These are phyloP conservation scores for Endomychus coccineus DNA, from an alignment of 2,888 invertebrate genomes.

Conservation along the genomic window DNA sequence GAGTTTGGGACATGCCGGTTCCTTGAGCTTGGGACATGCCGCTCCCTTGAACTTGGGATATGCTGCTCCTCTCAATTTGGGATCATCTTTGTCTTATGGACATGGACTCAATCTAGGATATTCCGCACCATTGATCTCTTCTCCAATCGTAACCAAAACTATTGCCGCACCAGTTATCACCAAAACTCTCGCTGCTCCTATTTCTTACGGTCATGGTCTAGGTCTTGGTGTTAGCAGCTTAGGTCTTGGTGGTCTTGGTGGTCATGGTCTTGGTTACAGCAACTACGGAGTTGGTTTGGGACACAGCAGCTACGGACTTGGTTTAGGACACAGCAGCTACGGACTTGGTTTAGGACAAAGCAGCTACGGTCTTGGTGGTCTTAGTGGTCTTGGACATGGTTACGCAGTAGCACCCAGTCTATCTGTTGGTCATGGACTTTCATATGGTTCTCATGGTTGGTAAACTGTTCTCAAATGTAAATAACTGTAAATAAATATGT, in stretches of 20 bases:
- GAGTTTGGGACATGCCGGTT: slow-evolving; percentile 18
- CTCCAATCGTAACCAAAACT: slow-evolving; percentile 22
- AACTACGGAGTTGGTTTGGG: no score
- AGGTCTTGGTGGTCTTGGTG: slow-evolving; percentile 12
- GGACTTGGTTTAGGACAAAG: no score
- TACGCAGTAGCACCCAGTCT: neutral
- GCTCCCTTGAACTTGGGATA: slow-evolving; percentile 17
- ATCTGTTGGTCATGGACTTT: slow-evolving; percentile 4
- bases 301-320: no score
- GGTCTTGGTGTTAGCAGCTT: slow-evolving; percentile 16
- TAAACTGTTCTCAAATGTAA: slow-evolving; percentile 5
- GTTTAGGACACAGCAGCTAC: no score
- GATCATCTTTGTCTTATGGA: no score
- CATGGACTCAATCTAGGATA: no score
- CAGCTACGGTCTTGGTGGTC: no score
- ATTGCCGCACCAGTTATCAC: slow-evolving; percentile 15
- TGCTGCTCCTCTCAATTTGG: slow-evolving; percentile 21
- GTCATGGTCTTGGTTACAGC: no score
- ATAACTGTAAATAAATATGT: neutral
- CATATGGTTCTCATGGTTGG: slow-evolving; percentile 16
- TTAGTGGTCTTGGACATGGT: slow-evolving; percentile 4
- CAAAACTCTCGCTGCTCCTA: slow-evolving; percentile 22
- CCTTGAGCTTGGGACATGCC: slow-evolving; percentile 11
- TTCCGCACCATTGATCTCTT: slow-evolving; percentile 20
- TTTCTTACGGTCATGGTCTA: slow-evolving; percentile 16